Evolutionary conservation across 2,888 invertebrate genomes (phyloP).

Genomic region (Eudemis profundana): DNA sequence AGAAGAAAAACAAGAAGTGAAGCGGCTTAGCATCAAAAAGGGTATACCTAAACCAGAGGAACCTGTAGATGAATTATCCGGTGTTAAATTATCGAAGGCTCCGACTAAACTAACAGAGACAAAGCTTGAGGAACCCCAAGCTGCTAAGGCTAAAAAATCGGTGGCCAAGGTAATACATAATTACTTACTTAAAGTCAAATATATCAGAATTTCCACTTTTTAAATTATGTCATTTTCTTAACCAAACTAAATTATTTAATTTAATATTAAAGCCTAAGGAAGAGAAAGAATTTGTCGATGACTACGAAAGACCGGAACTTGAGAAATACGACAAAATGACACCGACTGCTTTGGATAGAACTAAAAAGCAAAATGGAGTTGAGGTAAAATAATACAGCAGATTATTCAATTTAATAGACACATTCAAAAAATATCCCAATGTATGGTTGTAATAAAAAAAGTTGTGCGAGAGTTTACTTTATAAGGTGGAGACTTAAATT

Average conservation of each 20-base stretch:
- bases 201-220: background rate
- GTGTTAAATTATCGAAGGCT: slow-evolving; percentile 73
- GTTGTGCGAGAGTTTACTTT: background rate
- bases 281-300: slow-evolving; percentile 86
- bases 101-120: slow-evolving; percentile 72
- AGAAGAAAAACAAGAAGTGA: slow-evolving; percentile 71
- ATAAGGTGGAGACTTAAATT: background rate
- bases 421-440: background rate
- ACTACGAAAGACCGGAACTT: slow-evolving; percentile 90
- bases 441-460: background rate
- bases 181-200: background rate
- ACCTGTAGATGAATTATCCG: slow-evolving; percentile 75
- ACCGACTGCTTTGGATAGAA: slow-evolving; percentile 73
- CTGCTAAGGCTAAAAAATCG: slow-evolving; percentile 71
- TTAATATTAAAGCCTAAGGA: slow-evolving; percentile 71
- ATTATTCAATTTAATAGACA: background rate
- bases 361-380: slow-evolving; percentile 78
- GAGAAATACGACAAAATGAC: slow-evolving; percentile 88
- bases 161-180: slow-evolving; percentile 71
- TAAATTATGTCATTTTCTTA: too few relatives aligned
- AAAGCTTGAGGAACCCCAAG: slow-evolving; percentile 71
- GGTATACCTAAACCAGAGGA: slow-evolving; percentile 75
- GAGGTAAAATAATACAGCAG: slow-evolving; percentile 64
- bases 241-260: background rate
- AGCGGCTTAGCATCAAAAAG: slow-evolving; percentile 74